phyloP scores from a whole-genome alignment of 2,113 vertebrate genomes.

The Sander vitreus region DNA sequence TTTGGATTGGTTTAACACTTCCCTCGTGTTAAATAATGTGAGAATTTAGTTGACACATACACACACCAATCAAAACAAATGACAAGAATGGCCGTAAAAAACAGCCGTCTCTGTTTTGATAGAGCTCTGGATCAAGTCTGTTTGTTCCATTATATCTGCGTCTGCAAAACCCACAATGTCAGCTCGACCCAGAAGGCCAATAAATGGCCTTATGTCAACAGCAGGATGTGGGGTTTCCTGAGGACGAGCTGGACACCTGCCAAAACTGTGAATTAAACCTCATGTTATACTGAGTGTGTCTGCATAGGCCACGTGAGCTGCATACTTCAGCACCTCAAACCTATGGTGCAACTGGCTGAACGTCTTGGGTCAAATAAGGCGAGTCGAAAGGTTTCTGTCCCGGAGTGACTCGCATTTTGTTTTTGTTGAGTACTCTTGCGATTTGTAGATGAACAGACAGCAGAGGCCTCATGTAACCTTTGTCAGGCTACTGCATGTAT shows the following conservation, averaged over 20 bases:
- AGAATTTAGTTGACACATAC: not conserved
- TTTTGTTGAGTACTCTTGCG: not conserved
- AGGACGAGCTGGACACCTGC: slow-evolving; percentile 40
- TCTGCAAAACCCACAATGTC: slow-evolving; percentile 8
- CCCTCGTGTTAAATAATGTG: not conserved
- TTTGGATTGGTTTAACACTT: not conserved
- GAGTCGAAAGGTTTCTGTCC: not conserved
- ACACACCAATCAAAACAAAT: not conserved
- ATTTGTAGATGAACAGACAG: not conserved
- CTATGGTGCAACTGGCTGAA: slow-evolving; percentile 4
- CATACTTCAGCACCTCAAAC: not conserved
- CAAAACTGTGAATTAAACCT: slow-evolving; percentile 31
- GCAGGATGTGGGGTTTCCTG: slow-evolving; percentile 43
- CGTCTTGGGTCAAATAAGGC: not conserved
- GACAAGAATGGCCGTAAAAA: not conserved
- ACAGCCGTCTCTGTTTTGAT: not conserved
- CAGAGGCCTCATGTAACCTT: not conserved
- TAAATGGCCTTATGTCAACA: slow-evolving; percentile 15
- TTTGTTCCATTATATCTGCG: slow-evolving; percentile 32
- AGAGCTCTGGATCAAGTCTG: slow-evolving; percentile 13
- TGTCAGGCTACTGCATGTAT: not conserved
- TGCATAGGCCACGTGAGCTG: not conserved
- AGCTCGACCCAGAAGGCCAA: not conserved
- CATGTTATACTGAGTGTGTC: not conserved
- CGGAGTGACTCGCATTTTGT: not conserved